Evolutionary conservation across 2,113 vertebrate species (phyloP), one percentile per base, ranked within the genome.

Genomic region (Psammodynastes pulverulentus): DNA sequence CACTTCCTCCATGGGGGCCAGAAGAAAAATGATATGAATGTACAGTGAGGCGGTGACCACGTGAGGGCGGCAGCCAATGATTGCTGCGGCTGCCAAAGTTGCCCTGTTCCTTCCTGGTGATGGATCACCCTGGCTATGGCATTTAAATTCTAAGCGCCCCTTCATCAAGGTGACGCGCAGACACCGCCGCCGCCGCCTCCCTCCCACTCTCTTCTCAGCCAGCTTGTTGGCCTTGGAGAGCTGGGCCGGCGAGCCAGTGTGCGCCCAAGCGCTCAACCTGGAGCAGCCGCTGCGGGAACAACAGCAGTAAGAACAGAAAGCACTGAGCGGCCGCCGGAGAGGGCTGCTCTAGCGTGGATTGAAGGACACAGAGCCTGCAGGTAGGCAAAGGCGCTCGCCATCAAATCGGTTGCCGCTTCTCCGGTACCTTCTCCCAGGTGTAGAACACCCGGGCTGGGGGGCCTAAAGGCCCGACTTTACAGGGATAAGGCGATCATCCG

Each of bases 141-240:
- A 99, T 99, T 99, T 99, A 99, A 99, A 99, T 99, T 98, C 97
- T 97, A 96, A 96, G 97, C 97, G 97, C 98, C 98, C 97, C 98
- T 98, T 98, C 96, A 97, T 98, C 97, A 97, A 97, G 97, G 98
- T 98, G 98, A 98, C 98, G 98, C 97, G 96, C 97, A 96, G 97
- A 97, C 97, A 95, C 97, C 95, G n/a, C 97, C 95, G 94, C 94
- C 94, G 58, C 91, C 91, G 56, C 90, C 39, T 23, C 86, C 24
- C 45, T 19, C 53, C 34, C 0, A 1, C 46, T 19, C 67, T 34
- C 67, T 79, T 7, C 89, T 49, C 84, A 87, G 87, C 29, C 51
- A 62, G 85, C 9, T 85, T 53, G 39, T 4, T 45, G 94, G 72
- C 85, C 43, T 85, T 91, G 10, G 89, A 51, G 86, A 91, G 86